phyloP scores from a whole-genome alignment of 2,888 invertebrate species.

The Athetis lepigone region DNA sequence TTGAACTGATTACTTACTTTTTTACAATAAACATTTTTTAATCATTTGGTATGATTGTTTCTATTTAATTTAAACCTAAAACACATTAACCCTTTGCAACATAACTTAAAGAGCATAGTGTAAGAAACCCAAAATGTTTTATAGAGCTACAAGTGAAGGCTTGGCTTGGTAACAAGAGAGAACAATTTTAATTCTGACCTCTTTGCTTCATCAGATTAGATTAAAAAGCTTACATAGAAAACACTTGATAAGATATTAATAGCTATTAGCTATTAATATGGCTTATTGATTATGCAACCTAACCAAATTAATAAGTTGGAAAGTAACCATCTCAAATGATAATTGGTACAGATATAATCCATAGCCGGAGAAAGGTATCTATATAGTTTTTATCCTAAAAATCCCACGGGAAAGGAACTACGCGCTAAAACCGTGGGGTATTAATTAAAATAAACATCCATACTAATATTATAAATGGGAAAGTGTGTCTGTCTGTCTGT shows the following conservation, averaged over 20 bases:
- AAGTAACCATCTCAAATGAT: no score
- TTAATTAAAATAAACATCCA: no score
- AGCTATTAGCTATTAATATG: not conserved
- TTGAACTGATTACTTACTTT: conserved; percentile 43
- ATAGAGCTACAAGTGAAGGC: not conserved
- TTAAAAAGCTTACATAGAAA: not conserved
- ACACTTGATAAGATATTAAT: conserved; percentile 12
- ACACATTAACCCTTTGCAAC: not conserved
- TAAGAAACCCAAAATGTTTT: not conserved
- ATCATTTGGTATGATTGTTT: conserved; percentile 1
- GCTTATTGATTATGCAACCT: not conserved
- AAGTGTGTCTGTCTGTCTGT: no score
- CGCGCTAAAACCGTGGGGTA: no score
- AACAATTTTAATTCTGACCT: not conserved
- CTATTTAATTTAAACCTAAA: not conserved
- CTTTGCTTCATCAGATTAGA: conserved; percentile 15
- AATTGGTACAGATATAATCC: no score
- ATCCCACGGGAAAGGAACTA: no score
- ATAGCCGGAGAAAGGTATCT: no score
- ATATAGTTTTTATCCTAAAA: no score
- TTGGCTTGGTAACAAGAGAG: not conserved
- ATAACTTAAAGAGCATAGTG: no score
- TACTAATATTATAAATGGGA: no score
- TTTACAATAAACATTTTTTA: conserved; percentile 48
- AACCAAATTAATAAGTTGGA: no score